Evolutionary conservation across 2,797 vertebrate species (phyloP).

Genomic region (Odontamblyopus rebecca): DNA sequence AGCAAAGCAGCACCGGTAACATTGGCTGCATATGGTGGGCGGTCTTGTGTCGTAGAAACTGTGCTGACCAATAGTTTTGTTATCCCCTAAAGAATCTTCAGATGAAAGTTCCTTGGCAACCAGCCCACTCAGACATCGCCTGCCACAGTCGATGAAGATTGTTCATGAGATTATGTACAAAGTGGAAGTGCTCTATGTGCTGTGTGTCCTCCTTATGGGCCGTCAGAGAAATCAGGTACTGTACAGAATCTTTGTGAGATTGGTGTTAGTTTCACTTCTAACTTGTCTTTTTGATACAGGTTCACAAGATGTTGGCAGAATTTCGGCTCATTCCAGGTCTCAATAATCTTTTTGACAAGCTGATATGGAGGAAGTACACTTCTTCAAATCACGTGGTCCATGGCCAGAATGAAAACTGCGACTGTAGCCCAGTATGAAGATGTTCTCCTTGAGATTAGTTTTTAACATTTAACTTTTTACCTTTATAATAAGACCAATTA

Average conservation of each 20-base stretch:
- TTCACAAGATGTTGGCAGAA: slow-evolving; percentile 98
- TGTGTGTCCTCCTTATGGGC: slow-evolving; percentile 96
- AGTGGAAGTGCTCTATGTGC: slow-evolving; percentile 96
- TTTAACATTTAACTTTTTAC: not conserved
- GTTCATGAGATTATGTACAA: slow-evolving; percentile 99
- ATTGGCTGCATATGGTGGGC: rapidly evolving
- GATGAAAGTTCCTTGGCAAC: slow-evolving; percentile 91
- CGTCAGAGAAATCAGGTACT: slow-evolving; percentile 95
- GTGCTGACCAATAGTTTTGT: not conserved
- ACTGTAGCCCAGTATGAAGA: slow-evolving; percentile 92
- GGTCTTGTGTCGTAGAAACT: not conserved
- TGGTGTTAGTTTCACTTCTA: not conserved
- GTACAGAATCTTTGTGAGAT: not conserved
- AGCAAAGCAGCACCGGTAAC: slow-evolving; percentile 93
- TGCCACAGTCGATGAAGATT: slow-evolving; percentile 98
- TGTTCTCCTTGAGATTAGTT: not conserved
- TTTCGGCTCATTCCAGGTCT: slow-evolving; percentile 97
- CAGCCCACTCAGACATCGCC: slow-evolving; percentile 85
- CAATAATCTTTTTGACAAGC: slow-evolving; percentile 97
- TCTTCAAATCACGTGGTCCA: slow-evolving; percentile 89
- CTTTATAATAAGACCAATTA: not conserved
- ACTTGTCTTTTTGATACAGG: slow-evolving; percentile 69
- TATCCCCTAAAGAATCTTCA: slow-evolving; percentile 83
- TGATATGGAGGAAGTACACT: slow-evolving; percentile 98
- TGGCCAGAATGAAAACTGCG: slow-evolving; percentile 97